Evolutionary conservation across 2,888 invertebrate species (phyloP), one percentile per base, ranked within the genome.

Genomic region (Emmelina monodactyla): DNA sequence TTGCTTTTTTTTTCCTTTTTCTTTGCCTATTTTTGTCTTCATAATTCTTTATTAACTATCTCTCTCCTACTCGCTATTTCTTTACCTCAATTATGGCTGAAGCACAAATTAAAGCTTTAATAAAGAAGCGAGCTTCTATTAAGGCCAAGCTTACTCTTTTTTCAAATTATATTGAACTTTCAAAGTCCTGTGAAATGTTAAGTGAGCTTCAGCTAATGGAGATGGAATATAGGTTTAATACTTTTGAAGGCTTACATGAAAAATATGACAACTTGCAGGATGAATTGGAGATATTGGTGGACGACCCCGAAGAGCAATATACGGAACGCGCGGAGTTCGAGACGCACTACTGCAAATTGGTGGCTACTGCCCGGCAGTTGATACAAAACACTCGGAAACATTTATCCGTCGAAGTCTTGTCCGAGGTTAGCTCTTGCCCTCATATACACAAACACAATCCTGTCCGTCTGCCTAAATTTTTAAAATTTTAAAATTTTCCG

Each of bases 201-300:
- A 13, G 13, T 12, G 14, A 29, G 14, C 12, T 29, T 4, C 29
- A 29, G 7, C 4, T 14, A 3, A 29, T 14, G 7, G 33, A 33
- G n/a, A 16, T 33, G 5, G 14, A 33, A 14, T 14, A 6, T 10
- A 14, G 25, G 7, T 10, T 25, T 25, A 16, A 13, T 25, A 13
- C n/a, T 25, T 22, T 33, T 14, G 25, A 25, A 25, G 14, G n/a
- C 10, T n/a, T 33, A 25, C 11, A 16, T 14, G 28, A 16, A 2
- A 31, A 39, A 28, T 43, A 35, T 28, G 41, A 43, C 33, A 22
- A 28, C 22, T 38, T 43, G 22, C 40, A 43, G 39, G 31, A 19
- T 6, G 35, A 39, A 3, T 30, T 43, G 13, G 43, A 43, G 15
- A 13, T 32, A 13, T n/a, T 38, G n/a, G 36, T 32, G 13, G 39